Conservation (phyloP, 1,140 invertebrate species). For the Venustaconcha ellipsiformis region DNA sequence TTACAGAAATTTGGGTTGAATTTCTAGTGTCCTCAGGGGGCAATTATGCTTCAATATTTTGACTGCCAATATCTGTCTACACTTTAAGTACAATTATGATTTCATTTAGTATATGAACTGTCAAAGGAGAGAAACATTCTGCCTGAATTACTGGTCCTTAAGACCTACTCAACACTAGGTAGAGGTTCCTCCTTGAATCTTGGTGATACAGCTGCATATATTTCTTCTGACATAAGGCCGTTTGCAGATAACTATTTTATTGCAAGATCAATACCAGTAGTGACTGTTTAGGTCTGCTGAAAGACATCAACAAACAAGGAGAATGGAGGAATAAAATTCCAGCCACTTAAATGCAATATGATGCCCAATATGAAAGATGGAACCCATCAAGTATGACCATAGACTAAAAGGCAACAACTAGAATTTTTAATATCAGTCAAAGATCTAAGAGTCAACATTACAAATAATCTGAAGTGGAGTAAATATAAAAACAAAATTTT, state of each 20-base stretch:
- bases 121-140: no score
- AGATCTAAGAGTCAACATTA: constrained; percentile 18
- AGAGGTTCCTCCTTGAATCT: constrained; percentile 5
- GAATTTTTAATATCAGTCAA: constrained; percentile 10
- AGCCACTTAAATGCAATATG: constrained; percentile 18
- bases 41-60: no score
- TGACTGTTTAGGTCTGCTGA: background rate
- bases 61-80: no score
- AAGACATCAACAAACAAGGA: constrained; percentile 10
- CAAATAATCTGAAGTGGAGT: constrained; percentile 1
- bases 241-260: constrained; percentile 7
- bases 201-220: background rate
- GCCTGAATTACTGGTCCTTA: no score
- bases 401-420: background rate
- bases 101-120: no score
- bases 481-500: background rate
- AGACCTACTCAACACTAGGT: no score
- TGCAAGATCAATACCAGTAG: background rate
- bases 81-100: no score
- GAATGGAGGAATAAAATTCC: constrained; percentile 2
- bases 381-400: constrained; percentile 2
- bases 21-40: no score
- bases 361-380: background rate
- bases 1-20: no score
- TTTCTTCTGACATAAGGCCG: background rate